phyloP scores from a whole-genome alignment of 1,140 invertebrate species.

The Drosophila azteca region DNA sequence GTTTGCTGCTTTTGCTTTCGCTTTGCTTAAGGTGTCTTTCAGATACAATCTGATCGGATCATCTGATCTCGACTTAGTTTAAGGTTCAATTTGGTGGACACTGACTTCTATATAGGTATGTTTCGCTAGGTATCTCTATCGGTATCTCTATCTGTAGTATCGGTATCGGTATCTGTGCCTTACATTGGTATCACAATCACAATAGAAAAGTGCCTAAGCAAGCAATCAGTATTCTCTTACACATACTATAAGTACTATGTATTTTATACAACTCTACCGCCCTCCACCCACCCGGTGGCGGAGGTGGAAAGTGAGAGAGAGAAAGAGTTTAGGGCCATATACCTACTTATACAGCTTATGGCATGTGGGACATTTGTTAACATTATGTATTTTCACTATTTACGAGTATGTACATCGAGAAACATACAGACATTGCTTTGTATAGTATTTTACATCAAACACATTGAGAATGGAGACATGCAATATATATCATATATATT shows the following conservation, averaged over 20 bases:
- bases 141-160: neutral
- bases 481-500: conserved; percentile 5
- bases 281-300: too few species aligned
- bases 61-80: too few species aligned
- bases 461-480: conserved; percentile 21
- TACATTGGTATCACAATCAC: conserved; percentile 68
- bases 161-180: conserved; percentile 42
- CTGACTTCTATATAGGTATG: too few species aligned
- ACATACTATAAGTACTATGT: conserved; percentile 6
- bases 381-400: conserved; percentile 15
- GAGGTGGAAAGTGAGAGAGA: too few species aligned
- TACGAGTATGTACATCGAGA: conserved; percentile 26
- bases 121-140: neutral
- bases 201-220: conserved; percentile 57
- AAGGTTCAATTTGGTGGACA: too few species aligned
- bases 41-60: too few species aligned
- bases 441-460: conserved; percentile 25
- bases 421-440: conserved; percentile 37
- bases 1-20: neutral
- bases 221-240: conserved; percentile 30
- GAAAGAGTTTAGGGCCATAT: conserved; percentile 22
- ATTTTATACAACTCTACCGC: neutral
- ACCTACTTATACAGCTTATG: conserved; percentile 14
- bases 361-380: conserved; percentile 38
- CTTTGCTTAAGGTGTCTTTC: neutral